phyloP scores from a whole-genome alignment of 2,888 invertebrate species.

The Hermaeophaga mercurialis region DNA sequence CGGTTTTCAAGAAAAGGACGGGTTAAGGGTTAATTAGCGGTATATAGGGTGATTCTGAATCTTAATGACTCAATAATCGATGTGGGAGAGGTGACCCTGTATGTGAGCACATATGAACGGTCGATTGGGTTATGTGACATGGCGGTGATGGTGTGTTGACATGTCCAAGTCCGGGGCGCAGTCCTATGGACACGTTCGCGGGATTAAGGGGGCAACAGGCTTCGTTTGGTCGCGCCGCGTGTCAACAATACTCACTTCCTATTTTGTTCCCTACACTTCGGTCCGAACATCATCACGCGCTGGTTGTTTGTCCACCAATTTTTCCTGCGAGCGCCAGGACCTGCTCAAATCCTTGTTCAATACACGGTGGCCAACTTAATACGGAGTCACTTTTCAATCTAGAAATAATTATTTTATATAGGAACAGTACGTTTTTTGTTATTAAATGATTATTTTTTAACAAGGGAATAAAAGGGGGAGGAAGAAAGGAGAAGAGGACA shows the following conservation, averaged over 20 bases:
- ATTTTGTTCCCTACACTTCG: background rate
- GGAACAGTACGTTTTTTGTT: too few relatives aligned
- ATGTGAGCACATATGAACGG: background rate
- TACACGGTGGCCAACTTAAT: too few relatives aligned
- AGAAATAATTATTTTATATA: too few relatives aligned
- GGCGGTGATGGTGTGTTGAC: conserved; percentile 51
- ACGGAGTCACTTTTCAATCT: too few relatives aligned
- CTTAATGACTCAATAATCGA: background rate
- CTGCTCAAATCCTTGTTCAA: background rate
- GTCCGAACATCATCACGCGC: conserved; percentile 7
- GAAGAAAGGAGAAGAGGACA: too few relatives aligned
- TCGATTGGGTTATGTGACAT: conserved; percentile 44
- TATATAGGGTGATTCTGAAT: too few relatives aligned
- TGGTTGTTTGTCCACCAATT: conserved; percentile 9
- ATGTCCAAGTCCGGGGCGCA: conserved; percentile 53
- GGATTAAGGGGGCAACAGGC: conserved; percentile 50
- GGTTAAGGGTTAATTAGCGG: conserved; percentile 4
- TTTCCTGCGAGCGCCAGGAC: background rate
- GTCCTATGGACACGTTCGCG: conserved; percentile 52
- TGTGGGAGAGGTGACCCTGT: background rate
- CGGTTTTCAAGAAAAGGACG: conserved; percentile 4
- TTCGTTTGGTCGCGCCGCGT: conserved; percentile 42
- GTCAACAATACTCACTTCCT: conserved; percentile 45
- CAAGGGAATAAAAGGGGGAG: too few relatives aligned
- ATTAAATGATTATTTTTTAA: too few relatives aligned